Percentiles rank a stretch among this genome's conserved stretches.
Conservation (phyloP, 2,113 vertebrate species). For the Benitochromis conjunctus region DNA sequence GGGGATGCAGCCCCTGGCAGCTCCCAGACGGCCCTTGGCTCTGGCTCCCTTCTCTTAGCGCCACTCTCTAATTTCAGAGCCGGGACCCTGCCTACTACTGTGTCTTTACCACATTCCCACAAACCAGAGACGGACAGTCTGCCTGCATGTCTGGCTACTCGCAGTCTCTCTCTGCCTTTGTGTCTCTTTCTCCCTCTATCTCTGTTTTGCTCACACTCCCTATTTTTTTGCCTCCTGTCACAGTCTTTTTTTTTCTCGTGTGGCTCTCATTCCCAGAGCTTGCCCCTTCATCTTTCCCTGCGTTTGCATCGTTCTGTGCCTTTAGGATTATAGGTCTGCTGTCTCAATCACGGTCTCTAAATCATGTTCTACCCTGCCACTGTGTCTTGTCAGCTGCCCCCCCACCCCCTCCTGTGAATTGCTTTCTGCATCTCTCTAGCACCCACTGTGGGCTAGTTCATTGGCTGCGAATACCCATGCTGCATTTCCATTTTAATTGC, state of each 20-base stretch:
- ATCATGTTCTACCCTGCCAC: slow-evolving; percentile 56
- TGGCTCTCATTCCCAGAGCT: slow-evolving; percentile 14
- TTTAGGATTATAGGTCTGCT: slow-evolving; percentile 58
- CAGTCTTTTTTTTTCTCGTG: slow-evolving; percentile 4
- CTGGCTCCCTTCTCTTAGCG: slow-evolving; percentile 62
- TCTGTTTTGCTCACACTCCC: slow-evolving; percentile 19
- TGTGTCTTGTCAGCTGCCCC: slow-evolving; percentile 42
- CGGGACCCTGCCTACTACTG: slow-evolving; percentile 66
- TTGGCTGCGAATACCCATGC: slow-evolving; percentile 47
- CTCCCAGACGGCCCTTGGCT: slow-evolving; percentile 65
- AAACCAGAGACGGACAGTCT: slow-evolving; percentile 71
- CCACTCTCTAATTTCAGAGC: slow-evolving; percentile 73
- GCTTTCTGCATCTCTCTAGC: slow-evolving; percentile 15
- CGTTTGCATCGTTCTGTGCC: slow-evolving; percentile 42
- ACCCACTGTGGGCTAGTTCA: slow-evolving; percentile 34
- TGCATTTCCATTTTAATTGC: slow-evolving; percentile 67
- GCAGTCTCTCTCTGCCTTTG: slow-evolving; percentile 15
- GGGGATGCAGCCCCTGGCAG: slow-evolving; percentile 66
- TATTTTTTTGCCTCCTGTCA: slow-evolving; percentile 26
- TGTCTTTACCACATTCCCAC: slow-evolving; percentile 70
- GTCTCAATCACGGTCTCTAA: slow-evolving; percentile 63
- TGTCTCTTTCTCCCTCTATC: slow-evolving; percentile 28
- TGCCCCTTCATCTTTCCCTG: slow-evolving; percentile 30
- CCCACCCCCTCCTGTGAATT: neutral
- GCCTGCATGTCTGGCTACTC: slow-evolving; percentile 62